Base-by-base conservation (phyloP, 2,797 vertebrate genomes). In the Tinamus major region DNA sequence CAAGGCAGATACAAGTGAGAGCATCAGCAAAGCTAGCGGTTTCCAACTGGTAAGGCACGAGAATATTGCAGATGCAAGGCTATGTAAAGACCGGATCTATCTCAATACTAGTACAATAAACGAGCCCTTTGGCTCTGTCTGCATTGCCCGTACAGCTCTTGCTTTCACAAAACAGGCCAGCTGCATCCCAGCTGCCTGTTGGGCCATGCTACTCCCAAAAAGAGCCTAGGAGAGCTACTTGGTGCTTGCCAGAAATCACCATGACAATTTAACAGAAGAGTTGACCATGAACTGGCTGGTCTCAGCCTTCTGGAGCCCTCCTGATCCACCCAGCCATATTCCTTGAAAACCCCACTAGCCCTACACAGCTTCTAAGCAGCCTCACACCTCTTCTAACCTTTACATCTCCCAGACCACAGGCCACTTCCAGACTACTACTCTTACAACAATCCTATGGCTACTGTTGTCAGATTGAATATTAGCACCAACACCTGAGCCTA, bases 1-100 rank as follows among this genome's bases (percentile, higher is more conserved):
- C 94, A 95, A 92, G 69, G 75, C 83, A 95, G 96, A 95, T 71
- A 86, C 92, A 93, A 84, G 82, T 1, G 3, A 89, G 86, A 92
- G 90, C 26, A 0, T 46, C 53, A 59, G 72, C 78, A 89, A 70
- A 90, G 92, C 74, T 80, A 87, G 80, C 3, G 0, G 56, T 61
- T 95, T 80, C 83, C 85, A 59, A 5, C 35, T 58, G 75, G 67
- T 64, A 31, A 84, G 61, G 68, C 81, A n/a, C 5, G 4, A 87
- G 68, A 42, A 63, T 9, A 20, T 24, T 84, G 85, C 67, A 95
- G 70, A 86, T 5, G 48, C 46, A 48, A 2, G 6, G 55, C 70
- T 70, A 29, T 15, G 41, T 1, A 71, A 58, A 67, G 67, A 70
- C 6, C 1, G 0, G 61, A 19, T 5, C 11, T 79, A 16, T 19